phyloP scores from a whole-genome alignment of 1,140 invertebrate genomes.

The Physella acuta region DNA sequence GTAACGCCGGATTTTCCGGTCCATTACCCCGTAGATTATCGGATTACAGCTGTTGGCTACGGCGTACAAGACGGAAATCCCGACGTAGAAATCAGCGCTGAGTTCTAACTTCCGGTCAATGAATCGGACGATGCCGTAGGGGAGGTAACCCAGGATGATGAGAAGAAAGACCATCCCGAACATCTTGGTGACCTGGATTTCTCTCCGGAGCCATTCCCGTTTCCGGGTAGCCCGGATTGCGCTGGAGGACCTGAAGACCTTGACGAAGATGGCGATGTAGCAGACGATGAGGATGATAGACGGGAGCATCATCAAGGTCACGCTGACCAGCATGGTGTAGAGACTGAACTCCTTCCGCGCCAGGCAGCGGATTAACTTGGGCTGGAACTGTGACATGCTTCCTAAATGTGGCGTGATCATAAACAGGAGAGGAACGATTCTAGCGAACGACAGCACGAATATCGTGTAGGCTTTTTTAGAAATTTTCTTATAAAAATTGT shows the following conservation, averaged over 20 bases:
- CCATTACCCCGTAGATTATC: constrained; percentile 59
- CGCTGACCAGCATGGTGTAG: constrained; percentile 53
- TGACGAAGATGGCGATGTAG: constrained; percentile 58
- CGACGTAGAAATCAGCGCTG: constrained; percentile 57
- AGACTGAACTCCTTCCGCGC: constrained; percentile 50
- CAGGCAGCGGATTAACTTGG: constrained; percentile 55
- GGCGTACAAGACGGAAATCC: constrained; percentile 56
- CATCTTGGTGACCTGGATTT: constrained; percentile 61
- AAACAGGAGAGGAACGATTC: constrained; percentile 53
- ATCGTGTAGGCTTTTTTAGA: constrained; percentile 55
- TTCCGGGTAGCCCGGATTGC: constrained; percentile 44
- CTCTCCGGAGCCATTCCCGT: constrained; percentile 51
- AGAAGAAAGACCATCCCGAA: constrained; percentile 59
- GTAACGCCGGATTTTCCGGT: constrained; percentile 49
- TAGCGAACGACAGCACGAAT: constrained; percentile 51
- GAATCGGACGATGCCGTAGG: constrained; percentile 55
- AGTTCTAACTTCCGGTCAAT: constrained; percentile 51
- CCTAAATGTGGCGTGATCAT: constrained; percentile 53
- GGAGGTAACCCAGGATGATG: constrained; percentile 57
- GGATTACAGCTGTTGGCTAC: constrained; percentile 57
- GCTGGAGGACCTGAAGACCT: constrained; percentile 50
- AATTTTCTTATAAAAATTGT: constrained; percentile 56
- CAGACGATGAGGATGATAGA: constrained; percentile 56
- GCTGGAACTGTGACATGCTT: constrained; percentile 54
- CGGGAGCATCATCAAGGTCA: constrained; percentile 56